phyloP scores from a whole-genome alignment of 2,113 vertebrate genomes.

The Mormyrus lacerda region DNA sequence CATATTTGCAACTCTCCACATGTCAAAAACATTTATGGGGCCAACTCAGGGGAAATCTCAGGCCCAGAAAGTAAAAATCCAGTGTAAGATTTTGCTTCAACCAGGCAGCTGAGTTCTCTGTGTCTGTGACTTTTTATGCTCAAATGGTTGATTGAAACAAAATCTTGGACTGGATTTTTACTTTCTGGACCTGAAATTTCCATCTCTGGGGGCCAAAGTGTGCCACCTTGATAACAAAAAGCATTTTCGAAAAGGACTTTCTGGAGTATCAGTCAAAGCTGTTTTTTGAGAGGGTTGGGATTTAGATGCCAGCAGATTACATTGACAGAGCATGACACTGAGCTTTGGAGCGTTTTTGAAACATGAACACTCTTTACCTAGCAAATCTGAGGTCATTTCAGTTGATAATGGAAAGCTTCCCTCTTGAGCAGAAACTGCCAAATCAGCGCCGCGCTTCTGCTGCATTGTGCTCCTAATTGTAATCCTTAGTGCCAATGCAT shows the following conservation, averaged over 20 bases:
- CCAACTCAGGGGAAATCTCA: too few species aligned
- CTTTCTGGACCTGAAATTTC: too few species aligned
- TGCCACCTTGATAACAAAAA: not conserved
- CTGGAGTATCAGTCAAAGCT: not conserved
- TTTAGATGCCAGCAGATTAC: not conserved
- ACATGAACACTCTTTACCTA: not conserved
- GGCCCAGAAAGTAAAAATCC: too few species aligned
- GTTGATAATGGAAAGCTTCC: constrained; percentile 36
- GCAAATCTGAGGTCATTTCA: constrained; percentile 28
- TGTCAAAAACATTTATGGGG: not conserved
- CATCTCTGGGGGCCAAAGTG: too few species aligned
- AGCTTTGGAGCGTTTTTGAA: not conserved
- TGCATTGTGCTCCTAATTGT: constrained; percentile 59
- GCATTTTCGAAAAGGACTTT: not conserved
- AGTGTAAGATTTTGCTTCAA: too few species aligned
- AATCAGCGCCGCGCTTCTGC: constrained; percentile 45
- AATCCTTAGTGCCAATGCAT: constrained; percentile 60
- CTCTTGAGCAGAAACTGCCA: constrained; percentile 46
- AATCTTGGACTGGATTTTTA: too few species aligned
- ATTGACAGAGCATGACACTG: not conserved
- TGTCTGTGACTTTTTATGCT: too few species aligned
- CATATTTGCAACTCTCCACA: not conserved
- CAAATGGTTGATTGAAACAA: too few species aligned
- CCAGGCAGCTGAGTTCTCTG: too few species aligned
- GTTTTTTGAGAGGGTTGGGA: not conserved